These are phyloP conservation scores for Toxotes lorentzi DNA, from an alignment of 2,797 vertebrate species.

Conservation along the genomic window DNA sequence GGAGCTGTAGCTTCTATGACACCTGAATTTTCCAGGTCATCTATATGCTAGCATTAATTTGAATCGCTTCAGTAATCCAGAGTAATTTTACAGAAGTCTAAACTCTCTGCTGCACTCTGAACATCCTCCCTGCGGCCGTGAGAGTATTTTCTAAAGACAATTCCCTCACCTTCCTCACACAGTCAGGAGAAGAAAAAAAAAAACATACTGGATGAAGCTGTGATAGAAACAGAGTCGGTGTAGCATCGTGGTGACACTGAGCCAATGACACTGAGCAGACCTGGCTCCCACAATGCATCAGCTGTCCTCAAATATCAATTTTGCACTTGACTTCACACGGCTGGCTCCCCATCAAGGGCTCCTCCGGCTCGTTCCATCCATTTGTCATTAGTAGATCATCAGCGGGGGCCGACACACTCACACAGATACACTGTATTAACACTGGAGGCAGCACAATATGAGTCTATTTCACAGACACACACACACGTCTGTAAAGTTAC, in stretches of 20 bases:
- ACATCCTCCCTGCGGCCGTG: constrained; percentile 42
- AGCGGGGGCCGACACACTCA: constrained; percentile 40
- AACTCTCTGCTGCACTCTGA: not conserved
- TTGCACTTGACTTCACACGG: constrained; percentile 90
- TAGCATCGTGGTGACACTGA: constrained; percentile 61
- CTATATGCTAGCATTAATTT: constrained; percentile 45
- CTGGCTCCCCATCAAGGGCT: constrained; percentile 79
- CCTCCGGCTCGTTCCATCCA: constrained; percentile 85
- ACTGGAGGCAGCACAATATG: not conserved
- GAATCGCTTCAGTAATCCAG: constrained; percentile 27
- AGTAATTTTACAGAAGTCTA: constrained; percentile 32
- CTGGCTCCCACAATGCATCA: constrained; percentile 82
- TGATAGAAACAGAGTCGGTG: constrained; percentile 56
- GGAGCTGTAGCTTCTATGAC: not conserved
- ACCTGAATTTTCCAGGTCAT: constrained; percentile 17
- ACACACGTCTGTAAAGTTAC: not conserved
- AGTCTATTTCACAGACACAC: not conserved
- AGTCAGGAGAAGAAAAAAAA: not conserved
- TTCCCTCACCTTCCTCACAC: constrained; percentile 24
- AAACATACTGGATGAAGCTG: constrained; percentile 50
- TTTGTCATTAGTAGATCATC: constrained; percentile 89
- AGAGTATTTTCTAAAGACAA: constrained; percentile 35
- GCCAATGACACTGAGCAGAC: constrained; percentile 64
- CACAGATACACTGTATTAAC: constrained; percentile 15
- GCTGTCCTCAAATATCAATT: constrained; percentile 90